A percentile compares a stretch with the other conserved stretches of the same genome.
Evolutionary conservation across 2,797 vertebrate species (phyloP).

Genomic region (Melanotaenia boesemani): DNA sequence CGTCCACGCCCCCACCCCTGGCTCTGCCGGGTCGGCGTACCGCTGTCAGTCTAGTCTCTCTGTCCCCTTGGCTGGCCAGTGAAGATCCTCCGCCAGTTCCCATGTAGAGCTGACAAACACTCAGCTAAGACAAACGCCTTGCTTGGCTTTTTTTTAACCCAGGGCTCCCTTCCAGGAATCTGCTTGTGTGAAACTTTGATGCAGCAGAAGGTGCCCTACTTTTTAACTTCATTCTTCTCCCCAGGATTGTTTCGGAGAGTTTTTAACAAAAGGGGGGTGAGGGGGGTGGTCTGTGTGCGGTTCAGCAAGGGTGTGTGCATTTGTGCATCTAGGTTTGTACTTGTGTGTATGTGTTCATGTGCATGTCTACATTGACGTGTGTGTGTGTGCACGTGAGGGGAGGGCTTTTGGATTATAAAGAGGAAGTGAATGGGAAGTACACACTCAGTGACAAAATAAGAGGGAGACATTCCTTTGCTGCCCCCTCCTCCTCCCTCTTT

Average conservation of each 20-base stretch:
- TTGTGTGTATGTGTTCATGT: slow-evolving; percentile 33
- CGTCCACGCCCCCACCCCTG: slow-evolving; percentile 12
- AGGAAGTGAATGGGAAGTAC: slow-evolving; percentile 86
- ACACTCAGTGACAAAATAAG: slow-evolving; percentile 85
- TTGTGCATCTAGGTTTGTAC: slow-evolving; percentile 66
- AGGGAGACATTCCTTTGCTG: slow-evolving; percentile 86
- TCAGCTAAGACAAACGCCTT: too few relatives aligned
- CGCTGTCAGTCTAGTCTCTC: slow-evolving; percentile 35
- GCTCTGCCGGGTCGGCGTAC: background rate
- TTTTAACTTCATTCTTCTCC: slow-evolving; percentile 82
- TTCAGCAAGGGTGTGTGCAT: slow-evolving; percentile 69
- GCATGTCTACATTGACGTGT: slow-evolving; percentile 50
- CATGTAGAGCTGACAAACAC: slow-evolving; percentile 60
- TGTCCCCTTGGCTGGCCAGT: slow-evolving; percentile 18
- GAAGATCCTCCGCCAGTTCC: slow-evolving; percentile 75
- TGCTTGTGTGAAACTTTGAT: slow-evolving; percentile 75
- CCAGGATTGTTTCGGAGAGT: slow-evolving; percentile 76
- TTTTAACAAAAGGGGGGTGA: slow-evolving; percentile 77
- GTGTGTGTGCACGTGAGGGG: slow-evolving; percentile 76
- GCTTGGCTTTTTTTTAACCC: background rate
- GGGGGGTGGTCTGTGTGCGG: slow-evolving; percentile 42
- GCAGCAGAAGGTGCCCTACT: slow-evolving; percentile 85
- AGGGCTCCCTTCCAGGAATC: slow-evolving; percentile 74
- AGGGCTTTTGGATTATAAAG: slow-evolving; percentile 78
- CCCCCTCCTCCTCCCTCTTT: slow-evolving; percentile 67